Base-by-base conservation (phyloP, 2,797 vertebrate species). In the Cirrhinus mrigala region DNA sequence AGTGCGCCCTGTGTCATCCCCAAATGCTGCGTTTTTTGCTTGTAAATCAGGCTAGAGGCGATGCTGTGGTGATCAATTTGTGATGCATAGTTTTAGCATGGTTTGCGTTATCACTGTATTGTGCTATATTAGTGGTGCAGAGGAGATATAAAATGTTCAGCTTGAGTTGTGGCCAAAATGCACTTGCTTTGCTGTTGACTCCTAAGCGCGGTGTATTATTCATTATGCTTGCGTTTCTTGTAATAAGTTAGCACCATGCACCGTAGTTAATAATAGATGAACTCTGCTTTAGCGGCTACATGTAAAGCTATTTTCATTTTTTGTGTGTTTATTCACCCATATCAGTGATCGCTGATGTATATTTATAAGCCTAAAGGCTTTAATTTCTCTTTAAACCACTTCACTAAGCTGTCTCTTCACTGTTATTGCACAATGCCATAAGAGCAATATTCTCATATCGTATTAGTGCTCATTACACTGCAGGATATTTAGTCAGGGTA, bases 201-300 rank as follows among this genome's bases (percentile, higher is more conserved):
- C 20, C 33, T 22, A 10, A 56, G 52, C 37, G 20, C 52, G 37
- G 74, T 52, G 16, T 52, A 74, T 37, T 40, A 10, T 60, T 44
- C 22, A 40, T 78, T 60, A 37, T 56, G 74, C 74, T 56, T 56
- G 0, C 20, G 52, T 78, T 44, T 60, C 37, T 24, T 24, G 22
- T 44, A 44, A 78, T 60, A 77, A 77, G 54, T 78, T 58, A 44
- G 22, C 22, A 5, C 7, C 33, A 9, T 78, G 22, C 37, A 78
- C 15, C 60, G 54, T 78, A 6, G 75, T 78, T 78, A 78, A 78
- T 78, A 78, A 16, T 58, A 18, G 8, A 78, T 78, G 4, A 24
- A 24, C 22, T 40, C 22, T 4, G 75, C 22, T n/a, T 44, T 44
- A 24, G 75, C 12, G 24, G 54, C 22, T 44, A 6, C 33, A 16